These are phyloP conservation scores for Melanotaenia pygmaea DNA, from an alignment of 2,797 vertebrate species.

Conservation along the genomic window DNA sequence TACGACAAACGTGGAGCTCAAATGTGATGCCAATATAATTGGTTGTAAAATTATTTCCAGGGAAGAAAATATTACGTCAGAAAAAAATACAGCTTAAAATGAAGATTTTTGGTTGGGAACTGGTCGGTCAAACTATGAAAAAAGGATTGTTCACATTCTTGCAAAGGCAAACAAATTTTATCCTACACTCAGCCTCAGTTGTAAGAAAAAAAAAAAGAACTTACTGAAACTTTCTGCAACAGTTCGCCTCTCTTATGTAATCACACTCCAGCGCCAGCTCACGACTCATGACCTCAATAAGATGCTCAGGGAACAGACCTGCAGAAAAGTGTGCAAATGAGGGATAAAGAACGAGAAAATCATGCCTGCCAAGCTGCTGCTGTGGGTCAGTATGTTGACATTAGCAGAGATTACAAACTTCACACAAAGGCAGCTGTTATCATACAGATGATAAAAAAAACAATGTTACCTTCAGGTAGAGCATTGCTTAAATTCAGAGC, in stretches of 20 bases:
- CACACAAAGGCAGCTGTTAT: conserved; percentile 52
- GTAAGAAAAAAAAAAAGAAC: conserved; percentile 42
- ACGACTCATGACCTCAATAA: conserved; percentile 91
- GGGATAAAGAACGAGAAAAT: neutral
- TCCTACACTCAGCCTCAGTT: neutral
- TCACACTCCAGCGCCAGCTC: conserved; percentile 95
- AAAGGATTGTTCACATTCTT: neutral
- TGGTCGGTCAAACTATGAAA: neutral
- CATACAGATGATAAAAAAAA: conserved; percentile 29
- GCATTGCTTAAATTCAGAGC: conserved; percentile 94
- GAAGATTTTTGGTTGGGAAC: neutral
- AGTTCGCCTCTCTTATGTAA: conserved; percentile 92
- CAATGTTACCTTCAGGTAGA: conserved; percentile 89
- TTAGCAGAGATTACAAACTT: neutral
- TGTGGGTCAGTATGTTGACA: conserved; percentile 20
- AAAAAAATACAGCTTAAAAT: neutral
- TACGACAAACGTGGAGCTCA: no score
- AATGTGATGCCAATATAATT: no score
- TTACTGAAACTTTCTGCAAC: conserved; percentile 90
- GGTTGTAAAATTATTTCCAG: no score
- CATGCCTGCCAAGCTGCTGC: neutral
- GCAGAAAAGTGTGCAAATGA: neutral
- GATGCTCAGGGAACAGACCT: conserved; percentile 95
- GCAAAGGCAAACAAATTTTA: neutral
- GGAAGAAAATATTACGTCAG: neutral